phyloP scores from a whole-genome alignment of 2,113 vertebrate genomes.

The Numenius arquata region DNA sequence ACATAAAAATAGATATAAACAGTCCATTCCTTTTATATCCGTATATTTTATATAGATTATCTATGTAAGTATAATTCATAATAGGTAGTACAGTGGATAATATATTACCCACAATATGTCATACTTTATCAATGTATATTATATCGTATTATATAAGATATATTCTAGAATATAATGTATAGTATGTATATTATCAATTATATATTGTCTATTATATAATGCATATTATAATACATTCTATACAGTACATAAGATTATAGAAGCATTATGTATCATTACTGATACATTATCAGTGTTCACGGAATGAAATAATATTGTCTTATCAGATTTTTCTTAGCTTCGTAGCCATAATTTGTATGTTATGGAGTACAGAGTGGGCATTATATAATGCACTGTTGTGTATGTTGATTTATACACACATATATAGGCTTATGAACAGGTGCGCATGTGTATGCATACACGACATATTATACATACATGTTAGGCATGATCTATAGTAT shows the following conservation, averaged over 20 bases:
- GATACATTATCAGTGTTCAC: neutral
- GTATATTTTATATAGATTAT: neutral
- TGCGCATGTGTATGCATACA: neutral
- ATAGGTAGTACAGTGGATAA: neutral
- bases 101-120: neutral
- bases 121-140: neutral
- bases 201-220: neutral
- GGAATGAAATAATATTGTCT: neutral
- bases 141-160: neutral
- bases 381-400: neutral
- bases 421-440: too few species aligned
- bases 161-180: neutral
- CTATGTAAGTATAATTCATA: neutral
- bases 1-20: too few species aligned
- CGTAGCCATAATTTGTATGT: neutral
- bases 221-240: neutral
- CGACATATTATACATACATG: too few species aligned
- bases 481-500: too few species aligned
- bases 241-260: neutral
- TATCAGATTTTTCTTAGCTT: neutral
- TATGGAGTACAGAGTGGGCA: neutral
- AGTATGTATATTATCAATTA: neutral
- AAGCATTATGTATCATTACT: neutral
- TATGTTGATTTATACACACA: neutral
- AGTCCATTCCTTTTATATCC: neutral